These are phyloP conservation scores for Meandrusa payeni DNA, from an alignment of 2,888 invertebrate species.

Conservation along the genomic window DNA sequence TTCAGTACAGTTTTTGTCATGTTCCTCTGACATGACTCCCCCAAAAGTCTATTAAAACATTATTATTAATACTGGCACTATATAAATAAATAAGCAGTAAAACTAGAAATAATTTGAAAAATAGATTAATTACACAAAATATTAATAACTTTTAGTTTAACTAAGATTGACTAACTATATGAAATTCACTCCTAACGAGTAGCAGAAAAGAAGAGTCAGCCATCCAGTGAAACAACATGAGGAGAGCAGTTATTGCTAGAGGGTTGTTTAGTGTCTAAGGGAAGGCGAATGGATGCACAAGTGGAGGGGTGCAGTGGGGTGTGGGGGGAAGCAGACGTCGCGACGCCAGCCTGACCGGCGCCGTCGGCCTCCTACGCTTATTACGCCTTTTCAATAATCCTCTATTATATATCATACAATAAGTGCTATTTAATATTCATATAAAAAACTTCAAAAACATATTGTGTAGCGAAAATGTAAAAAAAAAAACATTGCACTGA, in stretches of 20 bases:
- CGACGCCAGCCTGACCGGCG: slow-evolving; percentile 77
- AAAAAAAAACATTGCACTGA: no score
- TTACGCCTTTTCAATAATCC: slow-evolving; percentile 34
- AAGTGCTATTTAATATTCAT: no score
- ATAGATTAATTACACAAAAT: not conserved
- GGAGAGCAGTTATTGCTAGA: slow-evolving; percentile 13
- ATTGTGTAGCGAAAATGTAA: no score
- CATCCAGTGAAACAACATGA: slow-evolving; percentile 2
- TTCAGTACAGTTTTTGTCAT: slow-evolving; percentile 52
- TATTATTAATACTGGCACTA: slow-evolving; percentile 21
- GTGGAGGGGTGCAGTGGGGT: slow-evolving; percentile 31
- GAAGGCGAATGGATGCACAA: slow-evolving; percentile 23
- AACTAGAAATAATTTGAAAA: not conserved
- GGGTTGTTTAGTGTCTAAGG: slow-evolving; percentile 30
- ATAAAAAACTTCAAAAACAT: no score
- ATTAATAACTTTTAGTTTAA: no score
- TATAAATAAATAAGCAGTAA: no score
- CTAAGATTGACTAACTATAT: no score
- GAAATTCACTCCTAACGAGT: no score
- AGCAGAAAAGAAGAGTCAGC: no score
- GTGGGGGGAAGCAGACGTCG: slow-evolving; percentile 56
- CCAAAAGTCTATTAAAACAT: slow-evolving; percentile 38
- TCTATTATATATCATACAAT: not conserved
- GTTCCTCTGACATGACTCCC: slow-evolving; percentile 68
- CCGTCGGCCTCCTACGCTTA: slow-evolving; percentile 49